These are phyloP conservation scores for Pseudoatta argentina DNA, from an alignment of 1,140 invertebrate genomes.

Conservation along the genomic window DNA sequence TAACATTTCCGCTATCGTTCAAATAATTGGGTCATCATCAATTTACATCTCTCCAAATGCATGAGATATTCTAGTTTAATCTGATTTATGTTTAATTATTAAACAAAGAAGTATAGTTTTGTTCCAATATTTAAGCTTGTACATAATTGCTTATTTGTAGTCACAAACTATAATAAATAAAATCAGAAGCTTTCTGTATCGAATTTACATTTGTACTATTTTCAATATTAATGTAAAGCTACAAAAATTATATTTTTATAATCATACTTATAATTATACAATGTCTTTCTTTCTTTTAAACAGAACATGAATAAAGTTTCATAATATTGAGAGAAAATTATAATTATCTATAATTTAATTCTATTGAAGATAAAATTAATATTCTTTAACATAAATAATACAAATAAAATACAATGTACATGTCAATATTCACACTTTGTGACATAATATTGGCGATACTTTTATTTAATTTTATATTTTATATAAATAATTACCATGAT, in stretches of 20 bases:
- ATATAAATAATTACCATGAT: slow-evolving; percentile 30
- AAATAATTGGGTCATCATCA: neutral
- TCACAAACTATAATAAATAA: neutral
- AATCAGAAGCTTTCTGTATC: neutral
- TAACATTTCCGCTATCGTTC: slow-evolving; percentile 2
- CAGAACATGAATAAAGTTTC: neutral
- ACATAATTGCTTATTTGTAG: neutral
- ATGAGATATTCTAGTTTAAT: slow-evolving; percentile 5
- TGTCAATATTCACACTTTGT: neutral
- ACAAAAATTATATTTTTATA: slow-evolving; percentile 1
- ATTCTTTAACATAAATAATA: slow-evolving; percentile 6
- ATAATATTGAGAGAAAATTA: neutral
- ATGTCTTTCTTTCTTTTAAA: neutral
- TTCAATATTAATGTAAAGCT: neutral
- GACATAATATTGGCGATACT: slow-evolving; percentile 1
- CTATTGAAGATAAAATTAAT: neutral
- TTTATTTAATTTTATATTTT: neutral
- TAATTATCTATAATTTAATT: neutral
- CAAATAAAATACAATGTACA: slow-evolving; percentile 19
- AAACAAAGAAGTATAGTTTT: slow-evolving; percentile 1
- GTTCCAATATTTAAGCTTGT: neutral
- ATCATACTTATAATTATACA: neutral
- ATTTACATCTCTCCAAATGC: neutral
- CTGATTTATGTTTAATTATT: neutral
- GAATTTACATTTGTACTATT: neutral